Base-by-base conservation (phyloP, 2,797 vertebrate genomes). In the Synaphobranchus kaupii region DNA sequence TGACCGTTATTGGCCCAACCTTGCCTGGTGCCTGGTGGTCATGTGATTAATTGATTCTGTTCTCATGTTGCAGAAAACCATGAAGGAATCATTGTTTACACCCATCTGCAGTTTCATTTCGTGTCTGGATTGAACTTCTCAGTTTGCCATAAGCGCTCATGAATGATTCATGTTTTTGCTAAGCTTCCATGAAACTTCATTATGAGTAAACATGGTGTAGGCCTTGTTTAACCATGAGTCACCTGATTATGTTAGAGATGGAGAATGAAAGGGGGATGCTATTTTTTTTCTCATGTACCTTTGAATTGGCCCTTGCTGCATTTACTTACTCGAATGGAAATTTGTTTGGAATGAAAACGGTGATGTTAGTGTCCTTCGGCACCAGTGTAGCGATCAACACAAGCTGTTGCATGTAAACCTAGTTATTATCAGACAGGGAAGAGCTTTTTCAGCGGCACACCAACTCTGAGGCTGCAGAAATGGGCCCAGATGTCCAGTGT, bases 121-220 rank as follows among this genome's bases (percentile, higher is more conserved):
- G 44, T 10, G 44, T 80, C 17, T 48, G 47, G 78, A 81, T 48
- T 81, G 20, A 81, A 81, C n/a, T 83, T 50, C 28, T 56, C 15
- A n/a, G 84, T 66, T 85, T 85, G 47, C 28, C 66, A 73, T 76
- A 71, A 85, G 44, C 66, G 34, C 34, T 47, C 13, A 47, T 85
- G 80, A 50, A 81, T 73, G 80, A 31, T 63, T 83, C 68, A 76
- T 83, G 3, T 60, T 52, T 58, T 83, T 78, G 28, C 87, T 86
- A 73, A 86, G 76, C 87, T 48, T 82, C 84, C 80, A 85, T 86
- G 76, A 86, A 86, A 83, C 80, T 31, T 58, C 84, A 83, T 85
- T 83, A 34, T 88, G 28, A 86, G 78, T 83, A 39, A 88, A 84
- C 63, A 31, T 58, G 66, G 47, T 73, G n/a, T 54, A 88, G 44